Base-by-base conservation (phyloP, 2,888 invertebrate genomes). In the Dermolepida albohirtum region DNA sequence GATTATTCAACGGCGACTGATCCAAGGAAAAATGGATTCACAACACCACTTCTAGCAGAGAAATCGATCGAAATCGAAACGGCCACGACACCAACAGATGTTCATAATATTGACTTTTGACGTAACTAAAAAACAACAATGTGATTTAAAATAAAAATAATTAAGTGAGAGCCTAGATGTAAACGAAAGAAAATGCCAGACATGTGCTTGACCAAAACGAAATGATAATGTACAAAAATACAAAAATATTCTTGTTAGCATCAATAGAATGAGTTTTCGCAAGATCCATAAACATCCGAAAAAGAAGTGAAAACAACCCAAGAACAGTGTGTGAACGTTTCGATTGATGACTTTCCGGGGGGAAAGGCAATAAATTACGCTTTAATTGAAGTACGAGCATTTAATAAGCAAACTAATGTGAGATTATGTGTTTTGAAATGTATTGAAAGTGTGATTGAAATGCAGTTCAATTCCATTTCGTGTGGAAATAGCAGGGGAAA, bases 51-150 rank as follows among this genome's bases (percentile, higher is more conserved):
- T 71, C 81, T 82, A 71, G 79, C 80, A 74, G 84, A 83, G 71
- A 86, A 86, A 77, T 80, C 85, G 55, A 77, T 83, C 82, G 88
- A 89, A 73, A 90, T 90, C 84, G 89, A 88, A 83, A 90, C 90
- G 83, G 91, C 94, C 75, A 89, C 90, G 75, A 93, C 94, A 64
- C 93, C 94, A 76, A 94, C 94, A 76, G 95, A 95, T 83, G 91
- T 94, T 76, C 88, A 93, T 77, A 93, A 95, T 83, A 90, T 95
- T 74, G 90, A 92, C 83, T 93, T 93, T 85, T 92, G 85, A 85
- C 71, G 47, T 29, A 62, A 41, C 14, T 29, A 14, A 41, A 63
- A 7, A 12, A 22, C 4, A 22, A 11, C 27, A 57, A 27, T 41
- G 14, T 47, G 16, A 47, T 47, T n/a, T 8, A 17, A 6, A 47